Evolutionary conservation across 2,113 vertebrate genomes (phyloP).

Genomic region (Myrmecobius fasciatus): DNA sequence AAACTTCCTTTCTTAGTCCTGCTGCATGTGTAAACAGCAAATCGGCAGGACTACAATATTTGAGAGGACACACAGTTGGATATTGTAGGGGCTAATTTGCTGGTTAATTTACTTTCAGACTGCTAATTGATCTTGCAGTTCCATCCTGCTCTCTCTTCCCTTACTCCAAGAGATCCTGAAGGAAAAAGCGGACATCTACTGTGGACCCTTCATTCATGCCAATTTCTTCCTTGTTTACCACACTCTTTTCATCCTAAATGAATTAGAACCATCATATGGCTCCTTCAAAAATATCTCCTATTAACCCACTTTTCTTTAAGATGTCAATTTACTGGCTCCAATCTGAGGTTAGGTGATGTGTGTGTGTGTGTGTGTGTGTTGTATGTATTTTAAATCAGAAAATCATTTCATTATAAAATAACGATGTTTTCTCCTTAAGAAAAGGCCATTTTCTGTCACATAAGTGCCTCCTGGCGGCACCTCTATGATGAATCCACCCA

Average conservation of each 20-base stretch:
- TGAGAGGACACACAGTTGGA: conserved; percentile 78
- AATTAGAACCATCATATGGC: conserved; percentile 58
- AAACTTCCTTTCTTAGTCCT: conserved; percentile 37
- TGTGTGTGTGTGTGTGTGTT: not conserved
- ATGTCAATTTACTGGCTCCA: conserved; percentile 66
- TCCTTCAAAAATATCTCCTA: conserved; percentile 56
- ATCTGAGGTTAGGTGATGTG: conserved; percentile 45
- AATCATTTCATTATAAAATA: conserved; percentile 70
- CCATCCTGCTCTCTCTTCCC: conserved; percentile 68
- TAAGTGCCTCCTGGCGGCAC: conserved; percentile 74
- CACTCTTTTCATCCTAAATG: conserved; percentile 47
- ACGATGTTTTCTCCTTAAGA: conserved; percentile 73
- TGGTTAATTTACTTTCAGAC: conserved; percentile 82
- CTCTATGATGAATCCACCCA: conserved; percentile 62
- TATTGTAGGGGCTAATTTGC: conserved; percentile 83
- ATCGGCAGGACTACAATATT: conserved; percentile 55
- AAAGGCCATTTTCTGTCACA: conserved; percentile 56
- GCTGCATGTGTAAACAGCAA: conserved; percentile 66
- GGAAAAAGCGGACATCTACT: conserved; percentile 44
- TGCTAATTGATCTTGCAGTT: conserved; percentile 78
- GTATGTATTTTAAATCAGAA: conserved; percentile 80
- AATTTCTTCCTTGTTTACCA: conserved; percentile 51
- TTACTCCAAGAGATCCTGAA: conserved; percentile 47
- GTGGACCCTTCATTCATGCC: conserved; percentile 45
- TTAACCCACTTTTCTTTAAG: conserved; percentile 75